Evolutionary conservation across 2,797 vertebrate genomes (phyloP).

Genomic region (Chloroceryle amazona): DNA sequence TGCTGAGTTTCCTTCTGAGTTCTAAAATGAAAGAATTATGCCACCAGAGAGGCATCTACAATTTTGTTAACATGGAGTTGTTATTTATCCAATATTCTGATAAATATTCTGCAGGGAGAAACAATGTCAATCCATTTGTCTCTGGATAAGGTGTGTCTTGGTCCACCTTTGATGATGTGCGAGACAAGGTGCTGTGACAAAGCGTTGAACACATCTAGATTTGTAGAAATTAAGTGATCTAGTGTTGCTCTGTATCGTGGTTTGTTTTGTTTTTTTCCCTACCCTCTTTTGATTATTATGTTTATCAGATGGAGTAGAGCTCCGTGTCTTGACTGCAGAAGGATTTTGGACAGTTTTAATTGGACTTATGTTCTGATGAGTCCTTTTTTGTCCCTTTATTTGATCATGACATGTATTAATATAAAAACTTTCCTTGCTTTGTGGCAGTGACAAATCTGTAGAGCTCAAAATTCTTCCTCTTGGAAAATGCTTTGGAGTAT

Average conservation of each 20-base stretch:
- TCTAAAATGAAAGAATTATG: not conserved
- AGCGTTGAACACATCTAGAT: not conserved
- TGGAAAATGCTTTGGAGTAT: not conserved
- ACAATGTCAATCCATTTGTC: not conserved
- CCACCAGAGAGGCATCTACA: not conserved
- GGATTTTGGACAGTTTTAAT: not conserved
- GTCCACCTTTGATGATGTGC: not conserved
- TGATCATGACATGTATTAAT: not conserved
- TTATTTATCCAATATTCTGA: not conserved
- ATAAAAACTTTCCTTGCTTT: not conserved
- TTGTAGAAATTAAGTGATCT: not conserved
- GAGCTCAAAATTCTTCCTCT: not conserved
- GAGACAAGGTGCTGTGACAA: not conserved
- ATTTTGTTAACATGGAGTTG: not conserved
- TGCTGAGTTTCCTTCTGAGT: not conserved
- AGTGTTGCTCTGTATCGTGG: not conserved
- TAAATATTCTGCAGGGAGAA: not conserved
- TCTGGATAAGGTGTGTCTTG: not conserved
- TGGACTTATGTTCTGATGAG: not conserved
- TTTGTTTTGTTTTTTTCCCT: not conserved
- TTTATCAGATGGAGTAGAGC: not conserved
- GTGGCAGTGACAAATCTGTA: not conserved
- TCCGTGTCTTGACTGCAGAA: not conserved
- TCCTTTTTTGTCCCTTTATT: not conserved
- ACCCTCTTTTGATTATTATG: not conserved